Conservation (phyloP, 2,888 invertebrate genomes). For the Branchinecta sandiegonensis region DNA sequence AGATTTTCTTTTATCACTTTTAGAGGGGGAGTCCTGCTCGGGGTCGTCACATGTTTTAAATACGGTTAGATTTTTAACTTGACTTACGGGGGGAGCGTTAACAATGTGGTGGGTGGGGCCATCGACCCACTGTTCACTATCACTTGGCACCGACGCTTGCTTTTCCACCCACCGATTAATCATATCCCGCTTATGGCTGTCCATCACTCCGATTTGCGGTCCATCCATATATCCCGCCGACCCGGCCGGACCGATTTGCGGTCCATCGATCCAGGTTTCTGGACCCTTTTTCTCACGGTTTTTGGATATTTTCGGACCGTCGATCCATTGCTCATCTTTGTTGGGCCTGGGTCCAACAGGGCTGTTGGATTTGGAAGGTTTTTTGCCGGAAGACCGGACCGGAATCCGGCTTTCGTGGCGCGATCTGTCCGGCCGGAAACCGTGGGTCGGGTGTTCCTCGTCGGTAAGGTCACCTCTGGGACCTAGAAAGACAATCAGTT, state of each 20-base stretch:
- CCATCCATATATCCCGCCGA: slow-evolving; percentile 88
- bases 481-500: slow-evolving; percentile 25
- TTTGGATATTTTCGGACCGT: slow-evolving; percentile 64
- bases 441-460: slow-evolving; percentile 81
- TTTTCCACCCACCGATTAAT: slow-evolving; percentile 85
- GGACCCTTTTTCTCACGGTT: slow-evolving; percentile 18
- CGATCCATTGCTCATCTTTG: slow-evolving; percentile 83
- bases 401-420: slow-evolving; percentile 37
- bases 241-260: slow-evolving; percentile 46
- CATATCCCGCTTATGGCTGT: slow-evolving; percentile 81
- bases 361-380: slow-evolving; percentile 24
- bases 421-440: slow-evolving; percentile 20
- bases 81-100: slow-evolving; percentile 34
- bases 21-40: slow-evolving; percentile 29
- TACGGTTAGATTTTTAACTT: slow-evolving; percentile 47
- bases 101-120: slow-evolving; percentile 38
- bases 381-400: slow-evolving; percentile 28
- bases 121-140: slow-evolving; percentile 33
- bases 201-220: slow-evolving; percentile 71
- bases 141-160: slow-evolving; percentile 33
- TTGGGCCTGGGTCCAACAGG: slow-evolving; percentile 9
- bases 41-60: slow-evolving; percentile 46
- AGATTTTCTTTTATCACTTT: slow-evolving; percentile 23
- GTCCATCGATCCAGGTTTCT: slow-evolving; percentile 53
- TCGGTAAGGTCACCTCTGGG: slow-evolving; percentile 69